Evolutionary conservation across 2,797 vertebrate species (phyloP), one percentile per base, ranked within the genome.

Genomic region (Melanotaenia nigrans): DNA sequence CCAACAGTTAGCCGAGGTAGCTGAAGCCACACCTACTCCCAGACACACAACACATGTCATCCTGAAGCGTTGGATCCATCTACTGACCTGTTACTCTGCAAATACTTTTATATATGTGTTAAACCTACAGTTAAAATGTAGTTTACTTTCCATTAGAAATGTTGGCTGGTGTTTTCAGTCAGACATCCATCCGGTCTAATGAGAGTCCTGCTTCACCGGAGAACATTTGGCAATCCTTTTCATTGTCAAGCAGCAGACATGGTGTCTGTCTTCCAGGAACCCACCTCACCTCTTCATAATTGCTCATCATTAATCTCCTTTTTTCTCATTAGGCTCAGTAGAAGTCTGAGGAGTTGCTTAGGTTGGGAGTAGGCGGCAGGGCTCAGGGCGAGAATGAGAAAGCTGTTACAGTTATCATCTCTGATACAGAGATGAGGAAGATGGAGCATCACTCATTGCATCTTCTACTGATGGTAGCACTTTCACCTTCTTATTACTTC

Each of bases 401-500:
- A 70, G 45, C 53, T 35, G 42, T 51, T 25, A 11, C 35, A 36
- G 3, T 38, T 13, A 55, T 69, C 64, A 38, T 70, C 57, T 83
- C 57, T 60, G 62, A 47, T 49, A 67, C 47, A 61, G 77, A 71
- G 70, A 86, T 83, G 72, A 83, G 75, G 71, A 73, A 61, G 69
- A 81, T 30, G 24, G 38, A 49, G 62, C 51, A 68, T 78, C 69
- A 55, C 67, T 85, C 78, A 79, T 75, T 65, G 58, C 59, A 62
- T 83, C 70, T 74, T 74, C 65, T 62, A 61, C 22, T 68, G 73
- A 85, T 11, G 24, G 62, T 57, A 11, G 35, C 55, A 65, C 79
- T 86, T 42, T 42, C 81, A 79, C 78, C 64, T 88, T 75, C 38
- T 51, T 53, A 63, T 83, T 83, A 80, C 73, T 74, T 59, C 63